Percentiles rank a stretch among this genome's conserved stretches.
Conservation (phyloP, 2,113 vertebrate genomes). For the Chunga burmeisteri region DNA sequence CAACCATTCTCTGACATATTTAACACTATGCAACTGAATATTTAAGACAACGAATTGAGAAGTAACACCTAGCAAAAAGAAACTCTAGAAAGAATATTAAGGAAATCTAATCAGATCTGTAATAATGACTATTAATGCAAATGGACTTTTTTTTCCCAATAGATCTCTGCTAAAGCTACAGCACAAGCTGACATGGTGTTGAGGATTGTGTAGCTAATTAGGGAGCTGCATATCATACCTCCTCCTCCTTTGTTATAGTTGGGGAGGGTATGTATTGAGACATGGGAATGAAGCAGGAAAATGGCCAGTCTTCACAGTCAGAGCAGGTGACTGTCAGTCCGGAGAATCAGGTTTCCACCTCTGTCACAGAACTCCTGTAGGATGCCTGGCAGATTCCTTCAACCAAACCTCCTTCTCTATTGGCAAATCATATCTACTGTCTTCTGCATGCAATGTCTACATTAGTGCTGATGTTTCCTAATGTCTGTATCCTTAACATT, state of each 20-base stretch:
- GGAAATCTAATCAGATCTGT: neutral
- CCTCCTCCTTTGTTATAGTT: neutral
- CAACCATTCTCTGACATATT: neutral
- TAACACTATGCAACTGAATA: neutral
- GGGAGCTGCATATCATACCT: neutral
- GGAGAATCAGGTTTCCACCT: neutral
- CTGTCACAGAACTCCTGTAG: neutral
- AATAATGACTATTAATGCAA: neutral
- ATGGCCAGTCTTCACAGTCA: neutral
- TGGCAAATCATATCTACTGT: neutral
- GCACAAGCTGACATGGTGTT: neutral
- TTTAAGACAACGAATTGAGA: neutral
- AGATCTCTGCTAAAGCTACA: neutral
- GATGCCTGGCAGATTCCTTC: neutral
- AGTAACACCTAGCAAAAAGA: neutral
- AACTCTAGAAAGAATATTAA: neutral
- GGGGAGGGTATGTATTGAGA: neutral
- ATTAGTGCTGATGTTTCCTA: neutral
- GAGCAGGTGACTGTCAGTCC: neutral
- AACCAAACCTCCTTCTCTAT: neutral
- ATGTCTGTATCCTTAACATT: neutral
- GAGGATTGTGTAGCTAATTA: neutral
- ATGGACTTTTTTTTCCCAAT: accelerated
- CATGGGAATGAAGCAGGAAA: neutral
- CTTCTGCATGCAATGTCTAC: neutral